Evolutionary conservation across 2,113 vertebrate species (phyloP), one percentile per base, ranked within the genome.

Genomic region (Axis porcinus): DNA sequence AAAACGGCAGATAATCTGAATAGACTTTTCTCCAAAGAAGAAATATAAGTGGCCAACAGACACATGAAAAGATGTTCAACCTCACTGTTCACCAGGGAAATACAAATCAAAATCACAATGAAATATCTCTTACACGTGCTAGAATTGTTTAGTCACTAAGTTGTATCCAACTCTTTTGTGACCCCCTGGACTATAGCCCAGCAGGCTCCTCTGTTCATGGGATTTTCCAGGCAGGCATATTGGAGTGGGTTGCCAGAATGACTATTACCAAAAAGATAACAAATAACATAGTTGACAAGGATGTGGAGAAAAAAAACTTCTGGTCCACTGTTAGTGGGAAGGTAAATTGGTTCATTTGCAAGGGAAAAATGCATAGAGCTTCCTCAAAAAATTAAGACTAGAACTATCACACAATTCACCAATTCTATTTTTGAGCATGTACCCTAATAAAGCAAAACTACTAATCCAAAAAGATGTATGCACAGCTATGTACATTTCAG

Each of bases 121-220:
- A 81, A 5, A 21, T 23, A 81, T 13, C 17, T 50, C 30, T 52
- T 50, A 81, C 47, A 81, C 0, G 2, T 74, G 67, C 10, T 5
- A 23, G 10, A 23, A 74, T 23, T 70, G 67, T 40, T 23, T 70
- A 70, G n/a, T 23, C 1, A 2, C 67, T 74, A 74, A 40, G n/a
- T 74, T 0, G 1, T 40, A 10, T 74, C n/a, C 0, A 0, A 23
- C 19, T 74, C n/a, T 40, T 70, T 70, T 74, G n/a, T 0, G 0
- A 74, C 5, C n/a, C 67, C 2, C 5, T 74, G 5, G n/a, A 74
- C 67, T 74, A 10, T 12, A 74, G 33, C n/a, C n/a, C 36, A 19
- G 5, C 19, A 74, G 67, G 67, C 19, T 74, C 19, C 67, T 23
- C 10, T 74, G 67, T 74, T 74, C n/a, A 40, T 23, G n/a, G n/a